Percentiles rank a stretch among this genome's conserved stretches.
Conservation (phyloP, 2,113 vertebrate species). For the Marmota flaviventris region DNA sequence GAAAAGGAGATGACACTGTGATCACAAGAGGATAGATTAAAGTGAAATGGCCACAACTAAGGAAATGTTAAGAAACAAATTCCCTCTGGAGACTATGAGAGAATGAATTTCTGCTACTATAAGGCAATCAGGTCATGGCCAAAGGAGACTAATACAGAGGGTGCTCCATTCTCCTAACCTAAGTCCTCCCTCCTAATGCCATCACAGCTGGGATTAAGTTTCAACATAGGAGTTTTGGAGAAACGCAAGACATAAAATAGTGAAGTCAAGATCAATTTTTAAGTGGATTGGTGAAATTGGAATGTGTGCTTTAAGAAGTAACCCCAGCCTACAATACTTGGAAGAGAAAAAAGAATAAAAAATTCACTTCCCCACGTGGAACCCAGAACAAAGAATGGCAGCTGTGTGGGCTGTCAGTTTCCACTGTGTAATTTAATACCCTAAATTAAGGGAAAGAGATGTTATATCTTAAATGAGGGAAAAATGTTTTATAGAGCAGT, state of each 20-base stretch:
- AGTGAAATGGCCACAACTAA: neutral
- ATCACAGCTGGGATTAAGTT: neutral
- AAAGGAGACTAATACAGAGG: neutral
- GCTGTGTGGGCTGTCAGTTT: neutral
- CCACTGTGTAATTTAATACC: neutral
- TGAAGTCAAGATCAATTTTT: neutral
- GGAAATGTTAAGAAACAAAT: too few relatives aligned
- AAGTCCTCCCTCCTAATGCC: neutral
- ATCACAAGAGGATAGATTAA: neutral
- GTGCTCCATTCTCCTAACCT: neutral
- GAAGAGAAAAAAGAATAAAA: neutral
- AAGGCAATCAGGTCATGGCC: accelerated
- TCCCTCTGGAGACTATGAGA: neutral
- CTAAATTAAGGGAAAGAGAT: neutral
- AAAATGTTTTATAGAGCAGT: too few relatives aligned
- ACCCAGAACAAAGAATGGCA: neutral
- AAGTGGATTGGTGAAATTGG: neutral
- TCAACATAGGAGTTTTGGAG: neutral
- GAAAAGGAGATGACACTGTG: neutral
- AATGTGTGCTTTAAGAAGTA: neutral
- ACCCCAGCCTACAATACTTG: neutral
- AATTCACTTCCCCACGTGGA: neutral
- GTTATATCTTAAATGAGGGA: too few relatives aligned
- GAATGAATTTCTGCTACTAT: neutral
- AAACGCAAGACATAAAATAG: neutral